phyloP scores from a whole-genome alignment of 2,888 invertebrate species.

The Ormyrus pomaceus region DNA sequence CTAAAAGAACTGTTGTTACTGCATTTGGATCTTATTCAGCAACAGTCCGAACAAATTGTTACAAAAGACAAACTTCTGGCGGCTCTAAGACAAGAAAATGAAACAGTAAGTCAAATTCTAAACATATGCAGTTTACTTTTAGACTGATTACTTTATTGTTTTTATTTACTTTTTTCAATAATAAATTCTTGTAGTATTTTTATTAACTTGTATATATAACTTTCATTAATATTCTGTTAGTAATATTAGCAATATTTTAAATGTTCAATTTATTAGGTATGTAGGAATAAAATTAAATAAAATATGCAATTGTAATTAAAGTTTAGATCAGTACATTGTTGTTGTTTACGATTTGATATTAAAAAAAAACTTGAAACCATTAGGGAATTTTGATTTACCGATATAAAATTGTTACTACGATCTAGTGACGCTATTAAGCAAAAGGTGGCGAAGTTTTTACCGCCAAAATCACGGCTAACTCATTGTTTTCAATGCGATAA shows the following conservation, averaged over 20 bases:
- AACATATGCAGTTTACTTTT: not conserved
- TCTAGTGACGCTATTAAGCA: constrained; percentile 21
- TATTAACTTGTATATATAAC: not conserved
- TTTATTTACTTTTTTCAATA: not conserved
- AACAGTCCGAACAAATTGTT: constrained; percentile 89
- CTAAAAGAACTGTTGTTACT: constrained; percentile 87
- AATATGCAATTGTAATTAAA: too few relatives aligned
- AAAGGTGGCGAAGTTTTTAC: constrained; percentile 38
- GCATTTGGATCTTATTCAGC: constrained; percentile 92
- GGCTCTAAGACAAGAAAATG: constrained; percentile 86
- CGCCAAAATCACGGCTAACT: constrained; percentile 44
- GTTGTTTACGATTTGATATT: not conserved
- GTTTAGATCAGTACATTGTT: too few relatives aligned
- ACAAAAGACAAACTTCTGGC: constrained; percentile 87
- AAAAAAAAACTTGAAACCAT: not conserved
- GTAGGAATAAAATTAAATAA: too few relatives aligned
- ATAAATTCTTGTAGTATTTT: not conserved
- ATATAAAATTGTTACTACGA: constrained; percentile 29
- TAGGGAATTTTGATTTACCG: constrained; percentile 31
- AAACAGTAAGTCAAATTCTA: constrained; percentile 78
- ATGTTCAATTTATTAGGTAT: too few relatives aligned
- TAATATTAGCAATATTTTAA: too few relatives aligned
- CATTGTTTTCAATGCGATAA: constrained; percentile 23
- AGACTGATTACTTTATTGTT: not conserved
- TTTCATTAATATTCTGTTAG: too few relatives aligned